Percentiles rank a stretch among this genome's conserved stretches.
phyloP scores from a whole-genome alignment of 1,140 invertebrate genomes.

The Zaprionus davidi region DNA sequence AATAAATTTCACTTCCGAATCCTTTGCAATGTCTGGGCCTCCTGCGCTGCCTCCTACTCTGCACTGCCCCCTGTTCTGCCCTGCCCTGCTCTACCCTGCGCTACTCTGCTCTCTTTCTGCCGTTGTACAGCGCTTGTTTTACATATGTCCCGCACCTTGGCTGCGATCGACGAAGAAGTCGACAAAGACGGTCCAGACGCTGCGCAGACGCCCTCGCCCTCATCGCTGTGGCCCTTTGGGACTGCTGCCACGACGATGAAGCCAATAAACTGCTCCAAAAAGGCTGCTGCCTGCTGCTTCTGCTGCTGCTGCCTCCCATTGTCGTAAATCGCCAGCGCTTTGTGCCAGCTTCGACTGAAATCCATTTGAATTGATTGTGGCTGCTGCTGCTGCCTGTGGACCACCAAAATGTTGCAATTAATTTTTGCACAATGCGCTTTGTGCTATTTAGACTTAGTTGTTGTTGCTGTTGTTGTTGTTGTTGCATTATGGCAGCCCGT shows the following conservation, averaged over 20 bases:
- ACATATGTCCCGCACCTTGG: constrained; percentile 83
- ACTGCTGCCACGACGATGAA: constrained; percentile 64
- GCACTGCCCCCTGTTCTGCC: too few relatives aligned
- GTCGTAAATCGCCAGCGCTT: constrained; percentile 70
- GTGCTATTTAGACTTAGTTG: constrained; percentile 66
- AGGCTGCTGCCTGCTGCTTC: not conserved
- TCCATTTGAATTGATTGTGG: constrained; percentile 77
- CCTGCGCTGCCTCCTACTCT: constrained; percentile 10
- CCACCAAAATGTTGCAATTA: constrained; percentile 82
- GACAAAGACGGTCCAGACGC: constrained; percentile 25
- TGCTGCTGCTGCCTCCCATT: constrained; percentile 12
- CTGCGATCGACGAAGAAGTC: not conserved
- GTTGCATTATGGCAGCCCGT: constrained; percentile 67
- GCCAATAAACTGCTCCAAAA: constrained; percentile 75
- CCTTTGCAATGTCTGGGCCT: constrained; percentile 32
- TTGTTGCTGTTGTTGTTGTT: constrained; percentile 21
- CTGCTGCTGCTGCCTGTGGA: constrained; percentile 26
- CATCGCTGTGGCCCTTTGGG: constrained; percentile 31
- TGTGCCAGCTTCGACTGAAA: constrained; percentile 61
- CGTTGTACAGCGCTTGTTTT: constrained; percentile 77
- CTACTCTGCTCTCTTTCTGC: constrained; percentile 19
- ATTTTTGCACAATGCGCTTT: constrained; percentile 81
- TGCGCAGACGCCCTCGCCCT: constrained; percentile 39
- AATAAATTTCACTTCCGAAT: constrained; percentile 84
- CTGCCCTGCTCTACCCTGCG: not conserved